A percentile compares a stretch with the other conserved stretches of the same genome.
Conservation (phyloP, 2,797 vertebrate species). For the Crocidura indochinensis region DNA sequence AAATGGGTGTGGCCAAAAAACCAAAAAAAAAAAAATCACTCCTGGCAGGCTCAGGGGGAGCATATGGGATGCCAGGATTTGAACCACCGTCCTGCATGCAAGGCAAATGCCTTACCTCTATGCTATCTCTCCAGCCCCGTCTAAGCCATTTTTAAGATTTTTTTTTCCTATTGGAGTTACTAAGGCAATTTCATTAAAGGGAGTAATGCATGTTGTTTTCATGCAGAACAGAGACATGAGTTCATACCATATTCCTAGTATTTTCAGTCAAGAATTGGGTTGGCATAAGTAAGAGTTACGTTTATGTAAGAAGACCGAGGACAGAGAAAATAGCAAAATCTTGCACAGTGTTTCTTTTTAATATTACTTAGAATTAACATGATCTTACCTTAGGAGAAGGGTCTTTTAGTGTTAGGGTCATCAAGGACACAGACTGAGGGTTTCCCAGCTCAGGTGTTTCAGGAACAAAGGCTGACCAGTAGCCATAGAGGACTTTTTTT, state of each 20-base stretch:
- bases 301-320: too few relatives aligned
- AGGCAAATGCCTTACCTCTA: too few relatives aligned
- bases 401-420: conserved; percentile 97
- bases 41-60: too few relatives aligned
- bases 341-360: not conserved
- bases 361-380: not conserved
- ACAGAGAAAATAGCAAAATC: not conserved
- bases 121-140: too few relatives aligned
- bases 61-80: too few relatives aligned
- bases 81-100: too few relatives aligned
- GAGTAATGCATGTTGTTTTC: not conserved
- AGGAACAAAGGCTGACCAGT: conserved; percentile 98
- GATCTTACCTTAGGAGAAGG: conserved; percentile 95
- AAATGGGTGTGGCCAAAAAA: too few relatives aligned
- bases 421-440: conserved; percentile 95
- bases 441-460: conserved; percentile 94
- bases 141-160: too few relatives aligned
- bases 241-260: not conserved
- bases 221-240: not conserved
- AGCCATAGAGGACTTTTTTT: conserved; percentile 96
- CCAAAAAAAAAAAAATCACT: too few relatives aligned
- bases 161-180: not conserved
- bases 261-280: not conserved
- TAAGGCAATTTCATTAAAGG: not conserved
- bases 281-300: not conserved